Conservation (phyloP, 2,113 vertebrate species). For the Semnopithecus entellus region DNA sequence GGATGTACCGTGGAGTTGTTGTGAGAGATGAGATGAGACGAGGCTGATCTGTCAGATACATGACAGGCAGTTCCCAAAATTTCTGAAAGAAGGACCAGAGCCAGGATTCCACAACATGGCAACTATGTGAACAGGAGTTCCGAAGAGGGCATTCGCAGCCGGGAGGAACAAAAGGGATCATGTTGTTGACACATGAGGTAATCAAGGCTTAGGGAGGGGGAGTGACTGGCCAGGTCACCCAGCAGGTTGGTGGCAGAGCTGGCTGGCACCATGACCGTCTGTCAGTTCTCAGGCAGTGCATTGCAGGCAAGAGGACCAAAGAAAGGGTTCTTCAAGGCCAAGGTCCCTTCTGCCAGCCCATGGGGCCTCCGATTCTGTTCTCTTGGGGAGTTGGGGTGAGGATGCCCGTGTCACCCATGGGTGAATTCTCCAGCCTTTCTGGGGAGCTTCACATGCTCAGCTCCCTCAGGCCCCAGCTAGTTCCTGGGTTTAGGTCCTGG, state of each 20-base stretch:
- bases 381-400: neutral
- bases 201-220: neutral
- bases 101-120: no score
- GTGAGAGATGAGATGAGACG: neutral
- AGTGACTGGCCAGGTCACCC: no score
- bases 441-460: neutral
- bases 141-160: neutral
- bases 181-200: neutral
- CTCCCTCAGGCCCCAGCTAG: neutral
- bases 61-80: neutral
- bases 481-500: neutral
- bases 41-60: neutral
- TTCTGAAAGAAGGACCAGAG: neutral
- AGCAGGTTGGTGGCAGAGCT: neutral
- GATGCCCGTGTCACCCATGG: no score
- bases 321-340: neutral
- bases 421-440: neutral
- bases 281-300: neutral
- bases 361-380: neutral
- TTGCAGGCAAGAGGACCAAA: neutral
- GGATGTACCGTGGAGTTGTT: neutral
- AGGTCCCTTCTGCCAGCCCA: neutral
- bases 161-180: neutral
- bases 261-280: no score
- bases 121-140: neutral